Conservation (phyloP, 2,888 invertebrate genomes). For the Idaea biselata region DNA sequence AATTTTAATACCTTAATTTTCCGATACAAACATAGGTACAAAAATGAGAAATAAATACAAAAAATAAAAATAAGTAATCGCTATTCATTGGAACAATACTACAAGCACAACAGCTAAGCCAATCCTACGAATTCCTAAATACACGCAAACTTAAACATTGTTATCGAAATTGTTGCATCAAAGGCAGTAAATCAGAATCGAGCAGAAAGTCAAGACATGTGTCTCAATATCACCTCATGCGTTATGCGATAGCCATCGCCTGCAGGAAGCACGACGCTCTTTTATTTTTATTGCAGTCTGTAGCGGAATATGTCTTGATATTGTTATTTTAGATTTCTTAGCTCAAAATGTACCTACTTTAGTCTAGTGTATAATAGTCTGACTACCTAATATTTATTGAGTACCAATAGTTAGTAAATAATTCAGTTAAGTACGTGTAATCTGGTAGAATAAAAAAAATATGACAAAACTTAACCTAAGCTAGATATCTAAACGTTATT, state of each 20-base stretch:
- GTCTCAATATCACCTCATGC: constrained; percentile 31
- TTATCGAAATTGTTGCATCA: constrained; percentile 11
- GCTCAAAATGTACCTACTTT: neutral
- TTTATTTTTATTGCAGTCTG: constrained; percentile 28
- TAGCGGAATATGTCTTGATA: constrained; percentile 28
- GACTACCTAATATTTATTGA: too few relatives aligned
- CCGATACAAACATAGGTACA: too few relatives aligned
- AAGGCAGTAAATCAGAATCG: constrained; percentile 30
- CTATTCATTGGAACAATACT: neutral
- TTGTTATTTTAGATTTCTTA: constrained; percentile 6
- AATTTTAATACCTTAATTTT: too few relatives aligned
- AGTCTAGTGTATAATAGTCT: neutral
- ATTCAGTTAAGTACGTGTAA: too few relatives aligned
- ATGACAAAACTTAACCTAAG: too few relatives aligned
- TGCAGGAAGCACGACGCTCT: constrained; percentile 11
- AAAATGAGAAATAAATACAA: too few relatives aligned
- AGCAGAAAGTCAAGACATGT: constrained; percentile 28
- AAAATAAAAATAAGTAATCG: too few relatives aligned
- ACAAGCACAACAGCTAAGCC: too few relatives aligned
- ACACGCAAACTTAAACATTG: neutral
- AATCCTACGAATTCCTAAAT: neutral
- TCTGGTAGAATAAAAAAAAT: too few relatives aligned
- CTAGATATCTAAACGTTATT: too few relatives aligned
- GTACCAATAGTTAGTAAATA: too few relatives aligned
- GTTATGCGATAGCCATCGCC: constrained; percentile 31